A percentile compares a stretch with the other conserved stretches of the same genome.
These are phyloP conservation scores for Heliconius sara DNA, from an alignment of 2,888 invertebrate species.

Conservation along the genomic window DNA sequence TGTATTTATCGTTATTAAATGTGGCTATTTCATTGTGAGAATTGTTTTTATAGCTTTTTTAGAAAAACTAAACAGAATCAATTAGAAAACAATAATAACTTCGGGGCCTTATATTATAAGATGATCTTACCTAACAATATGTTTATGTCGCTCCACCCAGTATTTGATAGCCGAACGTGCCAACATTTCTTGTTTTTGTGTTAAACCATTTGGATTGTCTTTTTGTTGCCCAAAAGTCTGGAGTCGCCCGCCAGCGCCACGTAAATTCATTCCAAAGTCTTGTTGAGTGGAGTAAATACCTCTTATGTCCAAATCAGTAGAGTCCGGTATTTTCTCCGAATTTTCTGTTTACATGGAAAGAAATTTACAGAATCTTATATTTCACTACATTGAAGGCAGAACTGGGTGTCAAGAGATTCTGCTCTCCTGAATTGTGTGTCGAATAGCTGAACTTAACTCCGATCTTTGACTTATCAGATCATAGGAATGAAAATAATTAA, in stretches of 20 bases:
- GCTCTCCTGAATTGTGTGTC: no score
- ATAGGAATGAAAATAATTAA: not conserved
- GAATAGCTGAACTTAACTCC: no score
- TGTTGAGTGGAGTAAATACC: constrained; percentile 91
- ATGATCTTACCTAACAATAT: constrained; percentile 89
- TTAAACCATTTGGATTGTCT: constrained; percentile 90
- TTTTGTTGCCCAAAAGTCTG: constrained; percentile 84
- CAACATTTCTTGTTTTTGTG: constrained; percentile 92
- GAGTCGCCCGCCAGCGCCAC: constrained; percentile 86
- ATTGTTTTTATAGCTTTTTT: not conserved
- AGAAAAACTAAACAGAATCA: not conserved
- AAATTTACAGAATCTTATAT: no score
- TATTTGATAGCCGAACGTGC: constrained; percentile 94
- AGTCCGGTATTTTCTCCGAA: constrained; percentile 78
- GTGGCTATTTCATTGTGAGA: not conserved
- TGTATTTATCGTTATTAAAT: no score
- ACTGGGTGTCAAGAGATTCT: no score
- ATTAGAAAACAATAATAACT: no score
- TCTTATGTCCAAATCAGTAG: constrained; percentile 86
- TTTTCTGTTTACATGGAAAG: constrained; percentile 59
- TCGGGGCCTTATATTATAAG: no score
- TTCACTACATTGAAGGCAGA: no score
- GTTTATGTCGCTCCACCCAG: constrained; percentile 95
- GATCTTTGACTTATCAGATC: no score
- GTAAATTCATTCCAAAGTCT: constrained; percentile 90